A percentile compares a stretch with the other conserved stretches of the same genome.
Conservation (phyloP, 2,888 invertebrate genomes). For the Teinopalpus imperialis region DNA sequence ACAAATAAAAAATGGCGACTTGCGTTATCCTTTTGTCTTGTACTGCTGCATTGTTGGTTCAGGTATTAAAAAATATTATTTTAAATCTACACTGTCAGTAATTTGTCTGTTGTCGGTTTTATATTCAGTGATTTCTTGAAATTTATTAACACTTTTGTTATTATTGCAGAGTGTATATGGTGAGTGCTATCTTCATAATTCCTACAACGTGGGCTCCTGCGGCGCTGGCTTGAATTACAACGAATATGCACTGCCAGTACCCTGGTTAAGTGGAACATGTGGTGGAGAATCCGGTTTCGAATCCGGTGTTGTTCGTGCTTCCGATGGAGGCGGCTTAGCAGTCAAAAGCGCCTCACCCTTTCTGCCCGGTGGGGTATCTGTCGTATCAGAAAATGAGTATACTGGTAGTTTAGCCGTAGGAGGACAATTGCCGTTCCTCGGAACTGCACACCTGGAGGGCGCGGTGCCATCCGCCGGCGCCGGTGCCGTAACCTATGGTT, state of each 20-base stretch:
- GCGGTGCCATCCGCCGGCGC: too few relatives aligned
- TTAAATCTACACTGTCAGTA: background rate
- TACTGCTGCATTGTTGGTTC: background rate
- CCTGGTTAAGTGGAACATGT: background rate
- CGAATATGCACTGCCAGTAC: constrained; percentile 4
- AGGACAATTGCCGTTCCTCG: too few relatives aligned
- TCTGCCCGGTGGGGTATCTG: constrained; percentile 35
- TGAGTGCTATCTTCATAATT: constrained; percentile 1
- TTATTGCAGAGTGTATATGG: background rate
- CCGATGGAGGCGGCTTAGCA: constrained; percentile 25
- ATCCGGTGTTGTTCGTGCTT: background rate
- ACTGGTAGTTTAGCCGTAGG: too few relatives aligned
- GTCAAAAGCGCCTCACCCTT: constrained; percentile 31
- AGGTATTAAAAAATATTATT: background rate
- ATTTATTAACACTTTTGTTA: background rate
- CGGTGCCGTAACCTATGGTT: too few relatives aligned
- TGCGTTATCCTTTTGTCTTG: constrained; percentile 1
- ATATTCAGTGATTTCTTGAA: background rate
- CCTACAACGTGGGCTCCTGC: constrained; percentile 3
- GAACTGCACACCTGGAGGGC: too few relatives aligned
- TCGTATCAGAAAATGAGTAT: too few relatives aligned
- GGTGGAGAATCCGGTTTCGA: background rate
- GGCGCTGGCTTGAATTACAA: background rate
- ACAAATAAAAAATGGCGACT: constrained; percentile 1
- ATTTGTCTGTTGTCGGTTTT: background rate